phyloP scores from a whole-genome alignment of 2,888 invertebrate species.

The Halocaridina rubra region DNA sequence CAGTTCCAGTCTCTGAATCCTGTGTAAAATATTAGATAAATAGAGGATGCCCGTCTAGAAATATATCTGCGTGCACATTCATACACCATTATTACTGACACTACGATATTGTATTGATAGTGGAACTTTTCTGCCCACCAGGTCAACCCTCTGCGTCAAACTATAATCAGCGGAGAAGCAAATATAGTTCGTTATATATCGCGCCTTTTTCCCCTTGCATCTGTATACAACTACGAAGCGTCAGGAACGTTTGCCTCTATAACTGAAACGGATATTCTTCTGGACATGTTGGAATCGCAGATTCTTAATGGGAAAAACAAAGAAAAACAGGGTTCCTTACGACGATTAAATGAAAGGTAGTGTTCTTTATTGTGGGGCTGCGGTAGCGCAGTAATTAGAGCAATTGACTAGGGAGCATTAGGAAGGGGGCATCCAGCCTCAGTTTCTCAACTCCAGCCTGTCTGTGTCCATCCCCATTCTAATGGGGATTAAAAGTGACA shows the following conservation, averaged over 20 bases:
- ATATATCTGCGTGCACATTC: no score
- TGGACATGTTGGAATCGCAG: conserved; percentile 30
- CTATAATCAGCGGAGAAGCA: conserved; percentile 46
- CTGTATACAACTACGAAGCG: conserved; percentile 54
- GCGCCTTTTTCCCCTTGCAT: conserved; percentile 45
- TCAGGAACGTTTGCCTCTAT: conserved; percentile 35
- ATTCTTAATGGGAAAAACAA: conserved; percentile 14
- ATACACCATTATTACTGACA: no score
- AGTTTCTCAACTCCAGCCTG: no score
- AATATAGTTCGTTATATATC: conserved; percentile 56
- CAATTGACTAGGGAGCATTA: no score
- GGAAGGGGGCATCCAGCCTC: no score
- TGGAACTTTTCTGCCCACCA: neutral
- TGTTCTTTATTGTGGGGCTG: no score
- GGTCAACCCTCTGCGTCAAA: conserved; percentile 58
- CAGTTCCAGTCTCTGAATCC: no score
- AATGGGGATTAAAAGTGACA: no score
- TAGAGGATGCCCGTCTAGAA: no score
- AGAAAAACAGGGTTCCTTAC: neutral
- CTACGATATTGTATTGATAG: neutral
- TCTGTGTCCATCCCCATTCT: no score
- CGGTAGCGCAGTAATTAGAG: no score
- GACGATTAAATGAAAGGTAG: conserved; percentile 27
- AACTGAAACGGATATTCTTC: conserved; percentile 40
- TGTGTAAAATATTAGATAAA: no score